Conservation (phyloP, 2,797 vertebrate genomes). For the Cryptoblepharus egeriae region DNA sequence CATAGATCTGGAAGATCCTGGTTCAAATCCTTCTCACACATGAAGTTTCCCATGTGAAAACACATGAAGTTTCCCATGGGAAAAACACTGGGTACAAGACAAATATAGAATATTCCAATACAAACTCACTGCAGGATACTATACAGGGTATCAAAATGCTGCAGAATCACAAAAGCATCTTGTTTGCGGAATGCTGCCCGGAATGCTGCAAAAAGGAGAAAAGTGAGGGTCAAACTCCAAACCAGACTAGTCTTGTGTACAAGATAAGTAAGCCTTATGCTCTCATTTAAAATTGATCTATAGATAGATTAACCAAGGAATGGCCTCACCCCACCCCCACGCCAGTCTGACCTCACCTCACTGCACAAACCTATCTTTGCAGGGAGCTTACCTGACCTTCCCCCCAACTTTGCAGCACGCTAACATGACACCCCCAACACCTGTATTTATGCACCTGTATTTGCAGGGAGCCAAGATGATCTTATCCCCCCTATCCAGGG, state of each 20-base stretch:
- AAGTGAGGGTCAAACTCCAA: background rate
- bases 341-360: too few relatives aligned
- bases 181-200: conserved; percentile 79
- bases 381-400: background rate
- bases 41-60: too few relatives aligned
- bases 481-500: too few relatives aligned
- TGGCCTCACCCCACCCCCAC: too few relatives aligned
- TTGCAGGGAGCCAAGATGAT: too few relatives aligned
- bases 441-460: too few relatives aligned
- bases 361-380: too few relatives aligned
- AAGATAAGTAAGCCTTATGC: background rate
- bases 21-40: too few relatives aligned
- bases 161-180: conserved; percentile 85
- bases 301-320: background rate
- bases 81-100: background rate
- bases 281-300: background rate
- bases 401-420: too few relatives aligned
- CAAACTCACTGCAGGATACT: conserved; percentile 91
- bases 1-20: too few relatives aligned
- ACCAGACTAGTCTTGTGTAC: background rate
- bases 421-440: too few relatives aligned
- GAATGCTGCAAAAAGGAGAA: conserved; percentile 77
- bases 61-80: background rate
- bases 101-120: too few relatives aligned
- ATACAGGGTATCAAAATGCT: conserved; percentile 91